phyloP scores from a whole-genome alignment of 2,888 invertebrate species.

The Tribolium freemani region DNA sequence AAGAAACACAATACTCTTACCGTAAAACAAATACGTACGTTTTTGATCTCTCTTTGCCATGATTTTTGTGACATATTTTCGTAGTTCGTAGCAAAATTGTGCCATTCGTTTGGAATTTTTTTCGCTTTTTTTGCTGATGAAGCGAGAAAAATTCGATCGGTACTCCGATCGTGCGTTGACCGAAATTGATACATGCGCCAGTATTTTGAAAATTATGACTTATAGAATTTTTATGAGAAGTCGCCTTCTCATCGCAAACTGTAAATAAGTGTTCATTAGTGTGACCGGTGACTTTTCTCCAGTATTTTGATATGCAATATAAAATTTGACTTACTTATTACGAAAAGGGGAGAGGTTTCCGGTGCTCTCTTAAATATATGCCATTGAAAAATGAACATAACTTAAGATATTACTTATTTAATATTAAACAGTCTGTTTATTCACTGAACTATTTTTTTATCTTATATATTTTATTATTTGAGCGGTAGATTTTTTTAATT shows the following conservation, averaged over 20 bases:
- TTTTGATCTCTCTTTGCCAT: conserved; percentile 54
- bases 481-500: conserved; percentile 51
- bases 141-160: not conserved
- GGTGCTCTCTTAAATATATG: conserved; percentile 32
- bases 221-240: conserved; percentile 18
- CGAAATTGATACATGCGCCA: conserved; percentile 48
- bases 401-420: conserved; percentile 45
- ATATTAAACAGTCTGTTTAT: conserved; percentile 42
- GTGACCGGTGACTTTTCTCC: conserved; percentile 10
- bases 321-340: conserved; percentile 27
- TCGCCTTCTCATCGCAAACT: conserved; percentile 8
- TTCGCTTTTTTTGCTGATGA: conserved; percentile 5
- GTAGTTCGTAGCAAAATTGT: conserved; percentile 37
- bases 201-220: conserved; percentile 49
- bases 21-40: conserved; percentile 36
- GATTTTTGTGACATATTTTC: conserved; percentile 41
- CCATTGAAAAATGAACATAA: conserved; percentile 43
- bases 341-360: not conserved
- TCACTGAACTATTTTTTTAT: conserved; percentile 41
- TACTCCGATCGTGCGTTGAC: conserved; percentile 10
- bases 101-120: conserved; percentile 40
- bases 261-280: conserved; percentile 42
- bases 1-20: conserved; percentile 48
- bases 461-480: conserved; percentile 50
- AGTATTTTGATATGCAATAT: conserved; percentile 42